Evolutionary conservation across 2,888 invertebrate genomes (phyloP).

Genomic region (Drosophila basisetae): DNA sequence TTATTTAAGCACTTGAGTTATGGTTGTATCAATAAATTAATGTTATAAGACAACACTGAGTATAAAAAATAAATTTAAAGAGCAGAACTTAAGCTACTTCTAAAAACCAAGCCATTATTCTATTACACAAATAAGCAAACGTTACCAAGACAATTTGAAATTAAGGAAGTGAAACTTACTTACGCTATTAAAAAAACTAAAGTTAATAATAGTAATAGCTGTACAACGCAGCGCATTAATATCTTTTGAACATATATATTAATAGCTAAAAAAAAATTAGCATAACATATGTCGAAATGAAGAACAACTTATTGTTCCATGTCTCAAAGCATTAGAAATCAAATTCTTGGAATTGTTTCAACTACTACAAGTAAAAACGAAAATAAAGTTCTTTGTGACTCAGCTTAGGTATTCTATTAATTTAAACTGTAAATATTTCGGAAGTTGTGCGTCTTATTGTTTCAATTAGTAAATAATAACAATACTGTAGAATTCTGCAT

Average conservation of each 20-base stretch:
- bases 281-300: neutral
- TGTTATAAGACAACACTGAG: conserved; percentile 13
- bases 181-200: neutral
- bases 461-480: conserved; percentile 1
- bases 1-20: conserved; percentile 36
- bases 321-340: neutral
- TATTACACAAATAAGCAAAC: neutral
- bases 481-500: conserved; percentile 39
- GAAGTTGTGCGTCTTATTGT: neutral
- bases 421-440: conserved; percentile 43
- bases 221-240: neutral
- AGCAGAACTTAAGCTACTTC: neutral
- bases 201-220: conserved; percentile 3
- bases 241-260: conserved; percentile 9
- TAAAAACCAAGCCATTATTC: neutral
- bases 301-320: neutral
- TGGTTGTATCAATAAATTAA: conserved; percentile 43
- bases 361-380: neutral
- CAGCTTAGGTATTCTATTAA: neutral
- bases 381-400: neutral
- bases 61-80: neutral
- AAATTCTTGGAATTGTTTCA: neutral
- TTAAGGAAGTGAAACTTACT: neutral
- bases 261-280: neutral
- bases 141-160: conserved; percentile 2